These are phyloP conservation scores for Lophochroa leadbeateri DNA, from an alignment of 2,113 vertebrate species.

Conservation along the genomic window DNA sequence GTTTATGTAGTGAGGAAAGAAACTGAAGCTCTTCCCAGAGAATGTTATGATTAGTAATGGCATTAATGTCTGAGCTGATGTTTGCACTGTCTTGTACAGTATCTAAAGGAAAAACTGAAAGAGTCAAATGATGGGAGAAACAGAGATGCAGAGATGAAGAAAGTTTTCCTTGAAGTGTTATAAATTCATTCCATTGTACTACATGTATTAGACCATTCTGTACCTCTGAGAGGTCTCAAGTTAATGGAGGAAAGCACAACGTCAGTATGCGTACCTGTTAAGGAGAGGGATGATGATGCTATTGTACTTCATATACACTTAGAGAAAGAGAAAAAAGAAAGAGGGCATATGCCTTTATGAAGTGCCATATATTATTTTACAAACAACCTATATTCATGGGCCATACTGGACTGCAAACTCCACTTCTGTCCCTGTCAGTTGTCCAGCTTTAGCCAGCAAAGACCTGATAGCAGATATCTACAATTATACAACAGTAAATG, in stretches of 20 bases:
- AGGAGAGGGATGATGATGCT: background rate
- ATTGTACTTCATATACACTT: background rate
- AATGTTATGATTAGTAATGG: background rate
- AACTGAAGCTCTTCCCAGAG: background rate
- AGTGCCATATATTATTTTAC: background rate
- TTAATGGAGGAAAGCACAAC: background rate
- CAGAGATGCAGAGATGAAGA: background rate
- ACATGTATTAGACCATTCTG: background rate
- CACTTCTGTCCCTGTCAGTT: background rate
- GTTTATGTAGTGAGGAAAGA: background rate
- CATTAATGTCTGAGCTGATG: background rate
- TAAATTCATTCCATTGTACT: background rate
- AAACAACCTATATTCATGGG: background rate
- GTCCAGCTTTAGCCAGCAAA: background rate
- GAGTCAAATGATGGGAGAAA: background rate
- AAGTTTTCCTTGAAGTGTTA: background rate
- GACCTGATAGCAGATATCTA: constrained; percentile 32
- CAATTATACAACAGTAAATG: constrained; percentile 19
- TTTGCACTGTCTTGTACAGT: background rate
- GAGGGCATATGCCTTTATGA: background rate
- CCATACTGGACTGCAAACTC: background rate
- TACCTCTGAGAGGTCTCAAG: background rate
- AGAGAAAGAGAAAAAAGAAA: background rate
- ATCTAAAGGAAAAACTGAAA: background rate
- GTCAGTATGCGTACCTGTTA: background rate